These are phyloP conservation scores for Erpobdella octoculata DNA, from an alignment of 2,888 invertebrate genomes.

Conservation along the genomic window DNA sequence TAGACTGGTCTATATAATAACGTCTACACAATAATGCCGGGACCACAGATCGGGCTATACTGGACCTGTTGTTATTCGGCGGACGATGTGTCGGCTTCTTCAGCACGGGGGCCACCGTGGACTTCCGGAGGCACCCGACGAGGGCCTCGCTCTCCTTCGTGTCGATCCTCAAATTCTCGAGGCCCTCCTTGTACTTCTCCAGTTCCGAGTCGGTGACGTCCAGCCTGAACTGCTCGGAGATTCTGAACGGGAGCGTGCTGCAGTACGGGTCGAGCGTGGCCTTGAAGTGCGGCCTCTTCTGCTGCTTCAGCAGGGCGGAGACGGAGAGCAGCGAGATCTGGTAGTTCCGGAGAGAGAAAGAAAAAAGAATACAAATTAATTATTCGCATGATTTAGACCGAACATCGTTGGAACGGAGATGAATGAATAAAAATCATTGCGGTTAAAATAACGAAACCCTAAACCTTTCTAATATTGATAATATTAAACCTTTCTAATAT, in stretches of 20 bases:
- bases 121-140: neutral
- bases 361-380: neutral
- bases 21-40: too few species aligned
- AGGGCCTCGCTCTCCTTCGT: neutral
- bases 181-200: neutral
- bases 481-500: too few species aligned
- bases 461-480: too few species aligned
- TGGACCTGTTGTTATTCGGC: neutral
- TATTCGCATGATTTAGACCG: too few species aligned
- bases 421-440: too few species aligned
- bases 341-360: neutral
- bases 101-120: neutral
- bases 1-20: too few species aligned
- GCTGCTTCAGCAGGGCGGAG: constrained; percentile 64
- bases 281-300: constrained; percentile 63
- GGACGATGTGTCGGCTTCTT: neutral
- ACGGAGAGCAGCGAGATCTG: constrained; percentile 60
- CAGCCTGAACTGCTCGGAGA: neutral
- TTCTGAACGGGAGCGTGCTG: constrained; percentile 34
- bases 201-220: neutral
- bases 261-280: constrained; percentile 57
- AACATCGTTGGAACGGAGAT: too few species aligned
- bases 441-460: too few species aligned
- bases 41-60: too few species aligned
- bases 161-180: neutral